These are phyloP conservation scores for Otus sunia DNA, from an alignment of 2,113 vertebrate genomes.

Conservation along the genomic window DNA sequence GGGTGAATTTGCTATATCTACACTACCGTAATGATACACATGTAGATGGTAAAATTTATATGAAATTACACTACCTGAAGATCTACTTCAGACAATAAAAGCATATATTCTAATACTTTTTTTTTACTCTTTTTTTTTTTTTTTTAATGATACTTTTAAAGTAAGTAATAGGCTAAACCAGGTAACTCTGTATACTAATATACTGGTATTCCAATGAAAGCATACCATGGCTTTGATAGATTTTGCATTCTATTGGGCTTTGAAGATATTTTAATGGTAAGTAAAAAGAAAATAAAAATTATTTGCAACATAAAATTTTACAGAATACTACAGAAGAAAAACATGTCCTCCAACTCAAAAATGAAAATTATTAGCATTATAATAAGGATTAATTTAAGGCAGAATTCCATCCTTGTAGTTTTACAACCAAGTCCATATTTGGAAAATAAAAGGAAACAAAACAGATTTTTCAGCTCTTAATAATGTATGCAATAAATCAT, in stretches of 20 bases:
- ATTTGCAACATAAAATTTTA: neutral
- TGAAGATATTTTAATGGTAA: neutral
- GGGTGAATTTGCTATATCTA: neutral
- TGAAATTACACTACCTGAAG: neutral
- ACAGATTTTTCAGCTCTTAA: neutral
- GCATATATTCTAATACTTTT: neutral
- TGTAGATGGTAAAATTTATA: neutral
- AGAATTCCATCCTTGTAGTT: neutral
- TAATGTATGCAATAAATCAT: neutral
- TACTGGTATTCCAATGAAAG: neutral
- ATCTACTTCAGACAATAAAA: neutral
- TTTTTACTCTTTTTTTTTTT: neutral
- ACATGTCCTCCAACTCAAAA: neutral
- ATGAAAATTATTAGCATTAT: neutral
- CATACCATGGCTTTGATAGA: neutral
- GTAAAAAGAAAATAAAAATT: neutral
- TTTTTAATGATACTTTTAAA: neutral
- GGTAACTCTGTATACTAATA: neutral
- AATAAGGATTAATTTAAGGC: neutral
- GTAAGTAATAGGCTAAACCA: neutral
- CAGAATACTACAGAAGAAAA: neutral
- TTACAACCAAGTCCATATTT: neutral
- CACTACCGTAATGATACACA: neutral
- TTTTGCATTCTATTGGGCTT: neutral
- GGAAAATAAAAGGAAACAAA: constrained; percentile 6